Conservation (phyloP, 2,888 invertebrate genomes). For the Pachycephus smyrnensis region DNA sequence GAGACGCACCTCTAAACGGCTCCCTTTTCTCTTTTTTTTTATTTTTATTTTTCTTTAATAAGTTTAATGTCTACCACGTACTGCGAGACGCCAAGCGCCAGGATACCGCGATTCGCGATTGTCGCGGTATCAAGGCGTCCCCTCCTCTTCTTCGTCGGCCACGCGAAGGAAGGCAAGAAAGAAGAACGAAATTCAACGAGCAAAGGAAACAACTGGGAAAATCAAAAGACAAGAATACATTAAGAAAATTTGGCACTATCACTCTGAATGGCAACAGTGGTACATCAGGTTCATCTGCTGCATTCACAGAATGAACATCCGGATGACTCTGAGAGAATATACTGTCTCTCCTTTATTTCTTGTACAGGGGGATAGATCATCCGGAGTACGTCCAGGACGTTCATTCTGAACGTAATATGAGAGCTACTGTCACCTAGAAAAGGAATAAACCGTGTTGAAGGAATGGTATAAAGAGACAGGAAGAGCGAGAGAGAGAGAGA, state of each 20-base stretch:
- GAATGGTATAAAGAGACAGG: background rate
- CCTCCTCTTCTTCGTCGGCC: background rate
- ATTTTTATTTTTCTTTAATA: background rate
- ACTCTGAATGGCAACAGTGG: background rate
- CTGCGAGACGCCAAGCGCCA: background rate
- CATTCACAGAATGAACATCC: background rate
- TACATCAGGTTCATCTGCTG: background rate
- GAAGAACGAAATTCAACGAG: conserved; percentile 19
- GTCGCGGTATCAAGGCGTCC: background rate
- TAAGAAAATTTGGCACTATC: background rate
- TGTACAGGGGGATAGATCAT: background rate
- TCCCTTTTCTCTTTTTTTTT: conserved; percentile 15
- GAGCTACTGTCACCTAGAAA: background rate
- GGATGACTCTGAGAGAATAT: background rate
- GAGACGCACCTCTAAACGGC: conserved; percentile 15
- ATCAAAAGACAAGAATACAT: conserved; percentile 15
- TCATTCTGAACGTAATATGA: background rate
- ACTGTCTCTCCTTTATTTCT: background rate
- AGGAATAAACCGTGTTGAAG: background rate
- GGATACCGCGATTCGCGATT: background rate
- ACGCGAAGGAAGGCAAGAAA: conserved; percentile 20
- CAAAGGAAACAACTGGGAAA: conserved; percentile 26
- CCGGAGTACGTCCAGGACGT: background rate
- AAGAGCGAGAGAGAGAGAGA: conserved; percentile 8
- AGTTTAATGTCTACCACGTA: conserved; percentile 1